Base-by-base conservation (phyloP, 2,797 vertebrate species). In the Chiroxiphia lanceolata region DNA sequence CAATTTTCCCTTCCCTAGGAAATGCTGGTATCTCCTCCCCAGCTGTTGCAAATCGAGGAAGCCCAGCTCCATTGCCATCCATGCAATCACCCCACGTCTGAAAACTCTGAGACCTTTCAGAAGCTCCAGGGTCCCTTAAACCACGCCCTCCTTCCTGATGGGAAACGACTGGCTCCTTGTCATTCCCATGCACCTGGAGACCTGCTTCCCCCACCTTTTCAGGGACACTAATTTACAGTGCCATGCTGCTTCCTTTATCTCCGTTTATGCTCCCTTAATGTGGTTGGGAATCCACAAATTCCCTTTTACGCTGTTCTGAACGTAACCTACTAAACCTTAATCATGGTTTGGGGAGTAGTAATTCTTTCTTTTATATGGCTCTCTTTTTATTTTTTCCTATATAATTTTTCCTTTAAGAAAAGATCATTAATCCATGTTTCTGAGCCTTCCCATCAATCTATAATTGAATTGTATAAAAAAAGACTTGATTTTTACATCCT, bases 401-500 rank as follows among this genome's bases (percentile, higher is more conserved):
- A 53, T 96, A 94, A 89, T 94, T 89, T 96, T 97, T 96, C 87
- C 95, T 97, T 97, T 96, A 95, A 95, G 92, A 90, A 93, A 97
- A 95, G 96, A 96, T 95, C 97, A 97, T 97, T 98, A 97, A 98
- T 97, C 97, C 96, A 56, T 80, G 83, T 96, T 97, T 96, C 96
- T 92, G 87, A 87, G 86, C 93, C 88, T 96, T 97, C 95, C 96
- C 97, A 97, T 98, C 98, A 97, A 98, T 98, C 98, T 97, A 83
- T 98, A 98, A 98, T 98, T 98, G 98, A 98, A 98, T 98, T 96
- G 13, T 96, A 96, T 97, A 96, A 96, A 98, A 98, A 97, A 93
- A 96, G 76, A 61, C 97, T 97, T 97, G 98, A 98, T 98, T 98
- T 98, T 98, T 97, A 97, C 88, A 96, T 97, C 96, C 68, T 2